phyloP scores from a whole-genome alignment of 2,113 vertebrate species.

The Nannobrachium achirus region DNA sequence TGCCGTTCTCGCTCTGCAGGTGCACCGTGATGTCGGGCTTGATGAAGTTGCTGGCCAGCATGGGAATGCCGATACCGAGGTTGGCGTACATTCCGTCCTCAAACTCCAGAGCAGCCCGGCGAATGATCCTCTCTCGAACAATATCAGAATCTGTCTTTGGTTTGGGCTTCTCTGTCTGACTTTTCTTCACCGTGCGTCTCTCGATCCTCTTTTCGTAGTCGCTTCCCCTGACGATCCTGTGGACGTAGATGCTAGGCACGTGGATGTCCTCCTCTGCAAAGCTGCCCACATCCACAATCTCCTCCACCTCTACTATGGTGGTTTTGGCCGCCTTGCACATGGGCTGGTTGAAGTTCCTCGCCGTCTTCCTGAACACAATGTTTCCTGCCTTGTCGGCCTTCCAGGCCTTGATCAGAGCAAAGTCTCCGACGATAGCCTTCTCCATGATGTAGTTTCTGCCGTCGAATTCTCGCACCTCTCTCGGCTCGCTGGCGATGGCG shows the following conservation, averaged over 20 bases:
- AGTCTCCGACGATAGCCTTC: constrained; percentile 93
- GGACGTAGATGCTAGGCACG: constrained; percentile 94
- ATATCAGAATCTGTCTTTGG: constrained; percentile 86
- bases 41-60: constrained; percentile 98
- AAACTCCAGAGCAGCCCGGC: constrained; percentile 94
- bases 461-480: constrained; percentile 92
- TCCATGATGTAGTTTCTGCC: constrained; percentile 93
- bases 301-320: constrained; percentile 97
- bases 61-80: constrained; percentile 96
- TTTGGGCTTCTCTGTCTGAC: constrained; percentile 78
- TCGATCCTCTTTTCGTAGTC: constrained; percentile 95
- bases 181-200: constrained; percentile 88
- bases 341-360: constrained; percentile 96
- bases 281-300: constrained; percentile 92
- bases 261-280: constrained; percentile 96
- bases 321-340: constrained; percentile 97
- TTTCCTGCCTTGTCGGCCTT: constrained; percentile 95
- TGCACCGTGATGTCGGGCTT: constrained; percentile 92
- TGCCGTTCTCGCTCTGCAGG: constrained; percentile 98
- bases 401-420: constrained; percentile 96
- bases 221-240: constrained; percentile 89
- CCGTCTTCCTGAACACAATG: constrained; percentile 96
- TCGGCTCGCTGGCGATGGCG: constrained; percentile 89
- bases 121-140: constrained; percentile 93
- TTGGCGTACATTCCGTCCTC: constrained; percentile 98